Evolutionary conservation across 1,140 invertebrate genomes (phyloP).

Genomic region (Cyphomyrmex costatus): DNA sequence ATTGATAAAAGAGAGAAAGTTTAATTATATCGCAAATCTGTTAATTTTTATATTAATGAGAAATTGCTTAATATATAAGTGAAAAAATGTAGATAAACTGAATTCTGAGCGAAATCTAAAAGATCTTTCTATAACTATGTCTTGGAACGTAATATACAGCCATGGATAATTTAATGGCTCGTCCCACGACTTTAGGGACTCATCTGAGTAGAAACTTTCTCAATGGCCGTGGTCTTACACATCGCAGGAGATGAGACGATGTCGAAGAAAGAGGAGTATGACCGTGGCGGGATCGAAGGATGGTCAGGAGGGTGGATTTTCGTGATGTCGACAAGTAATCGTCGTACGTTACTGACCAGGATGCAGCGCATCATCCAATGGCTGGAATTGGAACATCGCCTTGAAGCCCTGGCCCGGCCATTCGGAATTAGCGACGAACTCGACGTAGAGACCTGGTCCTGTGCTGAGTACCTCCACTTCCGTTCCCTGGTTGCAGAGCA

Average conservation of each 20-base stretch:
- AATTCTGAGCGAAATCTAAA: background rate
- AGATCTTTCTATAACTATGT: background rate
- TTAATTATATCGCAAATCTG: background rate
- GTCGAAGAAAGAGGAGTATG: conserved; percentile 44
- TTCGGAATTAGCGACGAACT: conserved; percentile 94
- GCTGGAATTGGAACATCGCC: conserved; percentile 93
- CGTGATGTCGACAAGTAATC: conserved; percentile 62
- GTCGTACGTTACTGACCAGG: conserved; percentile 85
- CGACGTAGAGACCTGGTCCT: conserved; percentile 92
- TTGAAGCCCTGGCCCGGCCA: conserved; percentile 95
- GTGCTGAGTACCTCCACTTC: conserved; percentile 93
- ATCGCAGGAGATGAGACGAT: conserved; percentile 2
- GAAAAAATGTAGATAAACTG: background rate
- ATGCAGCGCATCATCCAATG: conserved; percentile 88
- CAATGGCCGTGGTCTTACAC: conserved; percentile 39
- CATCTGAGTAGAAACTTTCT: conserved; percentile 10
- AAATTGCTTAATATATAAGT: background rate
- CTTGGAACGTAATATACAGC: background rate
- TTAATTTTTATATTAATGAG: background rate
- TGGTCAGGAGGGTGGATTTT: conserved; percentile 50
- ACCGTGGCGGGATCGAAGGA: conserved; percentile 20
- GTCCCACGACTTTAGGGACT: conserved; percentile 6
- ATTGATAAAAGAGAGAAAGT: background rate
- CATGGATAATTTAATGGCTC: conserved; percentile 44
- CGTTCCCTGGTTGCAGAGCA: conserved; percentile 92